Conservation (phyloP, 2,113 vertebrate species). For the Progne subis region DNA sequence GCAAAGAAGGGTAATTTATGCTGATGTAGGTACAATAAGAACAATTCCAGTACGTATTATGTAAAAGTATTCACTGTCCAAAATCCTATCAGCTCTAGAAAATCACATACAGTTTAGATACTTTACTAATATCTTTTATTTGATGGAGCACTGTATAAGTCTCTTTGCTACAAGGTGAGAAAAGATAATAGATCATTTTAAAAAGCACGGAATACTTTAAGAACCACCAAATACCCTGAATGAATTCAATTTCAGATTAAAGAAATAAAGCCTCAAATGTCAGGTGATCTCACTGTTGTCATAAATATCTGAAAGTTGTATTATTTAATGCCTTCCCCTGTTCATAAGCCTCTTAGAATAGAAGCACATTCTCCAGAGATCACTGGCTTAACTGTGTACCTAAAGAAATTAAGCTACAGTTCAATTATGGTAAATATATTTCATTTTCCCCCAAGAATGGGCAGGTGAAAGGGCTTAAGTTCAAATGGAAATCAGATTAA, state of each 20-base stretch:
- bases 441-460: background rate
- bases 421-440: slow-evolving; percentile 49
- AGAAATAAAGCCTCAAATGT: background rate
- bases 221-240: background rate
- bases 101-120: background rate
- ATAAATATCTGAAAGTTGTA: slow-evolving; percentile 16
- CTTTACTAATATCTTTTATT: background rate
- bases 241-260: background rate
- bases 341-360: slow-evolving; percentile 32
- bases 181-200: background rate
- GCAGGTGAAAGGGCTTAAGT: slow-evolving; percentile 6
- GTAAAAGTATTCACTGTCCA: background rate
- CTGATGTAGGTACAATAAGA: background rate
- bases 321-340: slow-evolving; percentile 31
- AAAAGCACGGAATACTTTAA: background rate
- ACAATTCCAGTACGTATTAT: background rate
- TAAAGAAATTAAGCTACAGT: slow-evolving; percentile 40
- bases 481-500: slow-evolving; percentile 23
- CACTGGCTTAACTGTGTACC: slow-evolving; percentile 1
- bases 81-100: background rate
- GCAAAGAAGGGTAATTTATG: background rate
- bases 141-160: background rate
- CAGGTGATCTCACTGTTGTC: background rate
- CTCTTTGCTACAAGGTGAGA: background rate
- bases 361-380: slow-evolving; percentile 22